Percentiles rank a stretch among this genome's conserved stretches.
phyloP scores from a whole-genome alignment of 1,140 invertebrate species.

The Drosophila ficusphila region DNA sequence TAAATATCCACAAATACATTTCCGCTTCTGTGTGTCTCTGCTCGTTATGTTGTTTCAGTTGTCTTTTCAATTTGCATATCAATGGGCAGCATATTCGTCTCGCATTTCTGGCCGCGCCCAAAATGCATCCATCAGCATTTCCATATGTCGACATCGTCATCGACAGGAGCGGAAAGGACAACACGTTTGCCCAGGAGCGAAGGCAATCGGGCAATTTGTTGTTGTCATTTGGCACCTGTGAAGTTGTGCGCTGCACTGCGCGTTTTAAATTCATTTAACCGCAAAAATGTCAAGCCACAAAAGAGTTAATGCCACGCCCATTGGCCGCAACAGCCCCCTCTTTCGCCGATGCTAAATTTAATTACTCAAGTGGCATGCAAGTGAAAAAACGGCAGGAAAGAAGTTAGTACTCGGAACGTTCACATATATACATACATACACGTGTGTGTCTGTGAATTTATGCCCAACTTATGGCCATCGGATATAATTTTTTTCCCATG shows the following conservation, averaged over 20 bases:
- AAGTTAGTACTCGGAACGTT: conserved; percentile 18
- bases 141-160: conserved; percentile 70
- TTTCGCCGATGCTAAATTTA: conserved; percentile 64
- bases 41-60: conserved; percentile 50
- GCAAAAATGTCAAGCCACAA: conserved; percentile 81
- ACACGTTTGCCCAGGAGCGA: conserved; percentile 32
- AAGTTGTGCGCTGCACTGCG: conserved; percentile 49
- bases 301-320: conserved; percentile 79
- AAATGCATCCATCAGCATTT: conserved; percentile 68
- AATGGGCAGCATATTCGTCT: conserved; percentile 66
- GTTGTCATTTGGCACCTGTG: conserved; percentile 79
- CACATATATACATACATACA: neutral
- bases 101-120: conserved; percentile 27
- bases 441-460: conserved; percentile 54
- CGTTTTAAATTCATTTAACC: conserved; percentile 81
- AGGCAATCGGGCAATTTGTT: conserved; percentile 72
- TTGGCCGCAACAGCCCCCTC: conserved; percentile 6
- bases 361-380: conserved; percentile 72
- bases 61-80: conserved; percentile 73
- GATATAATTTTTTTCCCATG: conserved; percentile 34
- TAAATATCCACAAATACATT: conserved; percentile 6
- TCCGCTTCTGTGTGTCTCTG: conserved; percentile 15
- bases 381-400: conserved; percentile 21
- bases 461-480: conserved; percentile 39
- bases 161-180: conserved; percentile 29